Conservation (phyloP, 2,113 vertebrate genomes). For the Lathamus discolor region DNA sequence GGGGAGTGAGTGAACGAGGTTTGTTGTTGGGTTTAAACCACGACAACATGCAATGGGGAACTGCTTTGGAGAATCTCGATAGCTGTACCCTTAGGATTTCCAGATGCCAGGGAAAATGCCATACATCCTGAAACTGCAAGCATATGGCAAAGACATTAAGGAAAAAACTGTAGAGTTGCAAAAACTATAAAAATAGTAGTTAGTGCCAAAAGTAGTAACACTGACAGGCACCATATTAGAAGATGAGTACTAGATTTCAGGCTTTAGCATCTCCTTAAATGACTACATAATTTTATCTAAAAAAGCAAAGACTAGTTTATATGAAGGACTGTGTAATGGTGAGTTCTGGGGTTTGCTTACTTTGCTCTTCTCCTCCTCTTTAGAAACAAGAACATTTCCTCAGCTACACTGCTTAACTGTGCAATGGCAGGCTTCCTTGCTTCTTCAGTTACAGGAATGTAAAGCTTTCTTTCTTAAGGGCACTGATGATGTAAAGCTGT, state of each 20-base stretch:
- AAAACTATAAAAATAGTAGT: not conserved
- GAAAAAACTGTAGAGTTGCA: not conserved
- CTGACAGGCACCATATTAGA: not conserved
- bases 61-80: not conserved
- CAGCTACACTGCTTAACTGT: not conserved
- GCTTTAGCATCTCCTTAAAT: not conserved
- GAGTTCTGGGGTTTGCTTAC: not conserved
- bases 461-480: not conserved
- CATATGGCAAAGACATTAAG: not conserved
- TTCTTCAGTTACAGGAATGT: not conserved
- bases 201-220: not conserved
- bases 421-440: not conserved
- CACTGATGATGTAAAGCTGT: not conserved
- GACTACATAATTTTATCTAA: not conserved
- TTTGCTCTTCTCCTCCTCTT: not conserved
- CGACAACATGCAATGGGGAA: not conserved
- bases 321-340: accelerated
- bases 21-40: too few species aligned
- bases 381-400: not conserved
- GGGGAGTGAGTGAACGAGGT: too few species aligned
- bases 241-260: not conserved
- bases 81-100: not conserved
- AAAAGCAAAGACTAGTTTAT: not conserved
- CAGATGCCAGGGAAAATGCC: not conserved
- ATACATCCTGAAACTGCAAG: not conserved